Conservation (phyloP, 1,140 invertebrate species). For the Agrypnia vestita region DNA sequence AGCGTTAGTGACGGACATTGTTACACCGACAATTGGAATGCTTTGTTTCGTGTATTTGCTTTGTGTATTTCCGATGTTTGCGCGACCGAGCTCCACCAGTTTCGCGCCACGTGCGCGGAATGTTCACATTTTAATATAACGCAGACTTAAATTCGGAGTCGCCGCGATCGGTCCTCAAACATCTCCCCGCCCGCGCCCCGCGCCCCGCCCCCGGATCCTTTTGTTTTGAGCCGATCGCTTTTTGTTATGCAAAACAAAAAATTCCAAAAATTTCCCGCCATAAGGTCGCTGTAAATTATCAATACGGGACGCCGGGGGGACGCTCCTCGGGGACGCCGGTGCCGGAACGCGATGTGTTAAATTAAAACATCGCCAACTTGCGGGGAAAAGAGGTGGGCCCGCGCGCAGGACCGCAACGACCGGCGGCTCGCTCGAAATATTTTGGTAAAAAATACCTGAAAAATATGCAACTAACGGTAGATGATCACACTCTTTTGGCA, state of each 20-base stretch:
- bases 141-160: not conserved
- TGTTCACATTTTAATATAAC: no score
- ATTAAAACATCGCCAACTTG: constrained; percentile 61
- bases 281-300: constrained; percentile 60
- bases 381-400: constrained; percentile 44
- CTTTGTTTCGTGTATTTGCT: no score
- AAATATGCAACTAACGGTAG: no score
- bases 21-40: no score
- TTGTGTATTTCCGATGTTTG: no score
- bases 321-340: constrained; percentile 40
- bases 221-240: constrained; percentile 43
- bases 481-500: no score
- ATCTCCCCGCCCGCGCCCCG: not conserved
- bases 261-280: constrained; percentile 41
- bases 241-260: constrained; percentile 54
- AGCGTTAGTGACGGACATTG: no score
- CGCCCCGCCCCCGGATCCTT: constrained; percentile 4
- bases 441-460: no score
- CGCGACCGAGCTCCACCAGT: no score
- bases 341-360: constrained; percentile 57
- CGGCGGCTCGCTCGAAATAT: no score
- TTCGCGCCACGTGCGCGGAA: no score
- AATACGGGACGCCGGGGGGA: constrained; percentile 44
- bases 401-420: no score
- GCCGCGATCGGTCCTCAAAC: constrained; percentile 4